Evolutionary conservation across 2,797 vertebrate genomes (phyloP).

Genomic region (Remorina albescens): DNA sequence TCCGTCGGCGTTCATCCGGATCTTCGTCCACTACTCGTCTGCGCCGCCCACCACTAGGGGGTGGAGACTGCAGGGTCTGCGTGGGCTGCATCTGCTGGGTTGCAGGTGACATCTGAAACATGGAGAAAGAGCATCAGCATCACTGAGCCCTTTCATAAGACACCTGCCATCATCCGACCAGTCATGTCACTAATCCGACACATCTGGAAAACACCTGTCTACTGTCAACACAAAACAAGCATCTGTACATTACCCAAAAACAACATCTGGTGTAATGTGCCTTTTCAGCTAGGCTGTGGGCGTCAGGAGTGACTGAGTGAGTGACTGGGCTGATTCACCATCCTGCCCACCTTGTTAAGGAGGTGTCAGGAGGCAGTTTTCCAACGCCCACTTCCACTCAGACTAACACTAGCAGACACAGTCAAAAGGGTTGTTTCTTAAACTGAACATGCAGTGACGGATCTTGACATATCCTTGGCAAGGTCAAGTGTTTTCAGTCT

Average conservation of each 20-base stretch:
- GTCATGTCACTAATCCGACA: constrained; percentile 47
- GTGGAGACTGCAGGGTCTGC: constrained; percentile 94
- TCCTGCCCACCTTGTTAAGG: constrained; percentile 83
- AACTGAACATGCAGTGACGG: constrained; percentile 69
- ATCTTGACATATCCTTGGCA: constrained; percentile 83
- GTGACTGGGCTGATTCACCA: constrained; percentile 81
- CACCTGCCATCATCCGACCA: constrained; percentile 26
- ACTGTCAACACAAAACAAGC: constrained; percentile 67
- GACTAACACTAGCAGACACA: constrained; percentile 75
- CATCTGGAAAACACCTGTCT: constrained; percentile 67
- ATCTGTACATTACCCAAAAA: constrained; percentile 79
- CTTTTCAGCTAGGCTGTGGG: constrained; percentile 52
- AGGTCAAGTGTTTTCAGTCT: constrained; percentile 78
- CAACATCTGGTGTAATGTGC: constrained; percentile 81
- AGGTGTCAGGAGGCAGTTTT: constrained; percentile 85
- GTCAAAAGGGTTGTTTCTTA: constrained; percentile 77
- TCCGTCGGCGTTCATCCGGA: constrained; percentile 95
- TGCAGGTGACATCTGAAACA: constrained; percentile 92
- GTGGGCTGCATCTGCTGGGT: constrained; percentile 98
- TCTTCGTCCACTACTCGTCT: constrained; percentile 97
- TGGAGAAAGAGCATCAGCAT: not conserved
- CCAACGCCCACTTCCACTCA: constrained; percentile 83
- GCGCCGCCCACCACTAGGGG: constrained; percentile 93
- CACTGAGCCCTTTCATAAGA: constrained; percentile 33
- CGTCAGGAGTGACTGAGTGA: constrained; percentile 68